Percentiles rank a stretch among this genome's conserved stretches.
These are phyloP conservation scores for Drosophila formosana DNA, from an alignment of 2,888 invertebrate genomes.

Conservation along the genomic window DNA sequence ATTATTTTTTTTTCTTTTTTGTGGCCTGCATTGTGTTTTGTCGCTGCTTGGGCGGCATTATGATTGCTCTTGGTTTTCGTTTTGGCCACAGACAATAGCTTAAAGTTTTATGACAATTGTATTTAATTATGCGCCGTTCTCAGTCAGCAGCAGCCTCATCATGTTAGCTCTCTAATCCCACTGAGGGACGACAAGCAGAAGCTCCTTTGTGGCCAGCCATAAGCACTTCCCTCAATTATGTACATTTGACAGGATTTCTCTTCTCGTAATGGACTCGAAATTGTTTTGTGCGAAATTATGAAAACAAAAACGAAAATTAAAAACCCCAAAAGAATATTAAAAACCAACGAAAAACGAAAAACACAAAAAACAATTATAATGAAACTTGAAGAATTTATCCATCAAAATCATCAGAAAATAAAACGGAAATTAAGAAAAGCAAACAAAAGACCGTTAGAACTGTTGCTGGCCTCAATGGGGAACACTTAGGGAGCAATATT, in stretches of 20 bases:
- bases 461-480: slow-evolving; percentile 3
- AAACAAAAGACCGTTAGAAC: background rate
- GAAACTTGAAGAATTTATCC: slow-evolving; percentile 1
- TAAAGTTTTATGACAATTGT: slow-evolving; percentile 71
- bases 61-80: slow-evolving; percentile 22
- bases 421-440: slow-evolving; percentile 18
- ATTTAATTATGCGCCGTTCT: slow-evolving; percentile 74
- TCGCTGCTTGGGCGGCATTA: background rate
- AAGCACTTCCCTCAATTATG: slow-evolving; percentile 53
- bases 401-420: slow-evolving; percentile 9
- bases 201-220: slow-evolving; percentile 42
- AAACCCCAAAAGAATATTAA: slow-evolving; percentile 20
- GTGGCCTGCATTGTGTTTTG: slow-evolving; percentile 16
- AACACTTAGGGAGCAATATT: slow-evolving; percentile 1
- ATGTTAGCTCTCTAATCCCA: slow-evolving; percentile 28
- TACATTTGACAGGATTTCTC: slow-evolving; percentile 45
- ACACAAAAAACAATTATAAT: background rate
- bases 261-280: slow-evolving; percentile 34
- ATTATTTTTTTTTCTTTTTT: background rate
- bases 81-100: slow-evolving; percentile 67
- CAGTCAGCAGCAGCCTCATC: slow-evolving; percentile 11
- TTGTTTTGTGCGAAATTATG: slow-evolving; percentile 31
- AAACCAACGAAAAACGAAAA: background rate
- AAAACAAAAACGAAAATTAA: slow-evolving; percentile 27
- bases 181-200: slow-evolving; percentile 11